These are phyloP conservation scores for Cryptocheilus praepositus DNA, from an alignment of 2,888 invertebrate species.

Conservation along the genomic window DNA sequence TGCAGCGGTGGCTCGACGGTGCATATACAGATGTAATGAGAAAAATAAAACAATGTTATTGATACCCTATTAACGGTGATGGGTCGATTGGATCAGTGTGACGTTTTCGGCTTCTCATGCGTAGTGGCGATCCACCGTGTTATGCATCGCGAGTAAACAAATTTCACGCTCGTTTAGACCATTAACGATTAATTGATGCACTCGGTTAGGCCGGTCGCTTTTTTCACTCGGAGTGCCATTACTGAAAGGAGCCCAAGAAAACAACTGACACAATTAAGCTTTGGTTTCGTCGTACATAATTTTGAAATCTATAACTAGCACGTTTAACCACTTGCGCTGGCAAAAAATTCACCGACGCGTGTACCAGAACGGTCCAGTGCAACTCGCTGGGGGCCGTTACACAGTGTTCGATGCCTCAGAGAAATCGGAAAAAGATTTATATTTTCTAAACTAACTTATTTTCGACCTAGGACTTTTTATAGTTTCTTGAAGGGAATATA, in stretches of 20 bases:
- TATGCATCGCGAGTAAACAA: constrained; percentile 50
- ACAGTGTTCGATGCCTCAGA: no score
- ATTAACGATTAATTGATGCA: constrained; percentile 52
- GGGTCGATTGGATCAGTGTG: constrained; percentile 39
- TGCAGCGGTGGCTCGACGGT: constrained; percentile 17
- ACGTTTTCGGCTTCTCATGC: constrained; percentile 54
- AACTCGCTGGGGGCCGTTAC: no score
- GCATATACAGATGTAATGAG: constrained; percentile 45
- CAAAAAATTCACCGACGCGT: no score
- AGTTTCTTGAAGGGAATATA: no score
- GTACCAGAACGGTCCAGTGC: no score
- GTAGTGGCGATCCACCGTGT: constrained; percentile 35
- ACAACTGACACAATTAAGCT: no score
- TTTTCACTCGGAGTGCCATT: constrained; percentile 14
- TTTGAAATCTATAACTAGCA: no score
- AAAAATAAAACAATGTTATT: constrained; percentile 54
- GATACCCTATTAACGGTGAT: constrained; percentile 43
- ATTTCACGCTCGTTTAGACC: constrained; percentile 57
- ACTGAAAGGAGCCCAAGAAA: neutral
- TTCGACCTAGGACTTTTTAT: no score
- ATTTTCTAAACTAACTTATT: no score
- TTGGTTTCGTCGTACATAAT: no score
- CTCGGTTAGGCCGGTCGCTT: constrained; percentile 20
- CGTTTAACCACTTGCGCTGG: no score
- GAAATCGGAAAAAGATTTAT: no score